Base-by-base conservation (phyloP, 2,888 invertebrate species). In the Troglohyphantes excavatus region DNA sequence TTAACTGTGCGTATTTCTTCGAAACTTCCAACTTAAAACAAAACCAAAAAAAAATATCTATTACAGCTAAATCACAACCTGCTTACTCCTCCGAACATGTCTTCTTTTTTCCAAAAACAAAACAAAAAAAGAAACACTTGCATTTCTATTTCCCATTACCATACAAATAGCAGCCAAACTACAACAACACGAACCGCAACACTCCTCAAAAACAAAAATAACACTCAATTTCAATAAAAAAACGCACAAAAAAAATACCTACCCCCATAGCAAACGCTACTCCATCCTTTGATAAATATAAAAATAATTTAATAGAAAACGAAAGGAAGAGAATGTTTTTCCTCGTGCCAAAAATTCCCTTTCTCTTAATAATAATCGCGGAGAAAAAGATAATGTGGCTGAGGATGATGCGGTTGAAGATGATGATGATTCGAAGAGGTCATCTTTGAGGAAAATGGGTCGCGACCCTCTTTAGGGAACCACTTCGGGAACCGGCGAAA, bases 391-490 rank as follows among this genome's bases (percentile, higher is more conserved):
- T 23, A 19, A 27, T 53, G 67, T 21, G 29, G 67, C 59, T 13
- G 53, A 76, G 27, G 11, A 76, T 11, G 68, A 68, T 68, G 19
- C 63, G 11, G 23, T n/a, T 19, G 63, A 72, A 33, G 65, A 67
- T 17, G 39, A 19, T 53, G 67, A 21, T 21, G 67, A 23, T 43
- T 27, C 13, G 59, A 23, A 26, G 82, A 88, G 88, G 88, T 88
- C 88, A 88, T 68, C 53, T 43, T 13, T 11, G 27, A 65, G 88
- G 75, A 88, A 53, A 88, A 59, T 88, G 59, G 88, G 88, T 88
- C 88, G 43, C 75, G 39, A 88, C 88, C 82, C 76, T 88, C 75
- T 61, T 82, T 53, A 29, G 88, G 46, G n/a, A n/a, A 43, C 81
- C 88, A 43, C 75, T 82, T 29, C 33, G 23, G 53, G 21, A 26